These are phyloP conservation scores for Erannis defoliaria DNA, from an alignment of 2,888 invertebrate genomes.

Conservation along the genomic window DNA sequence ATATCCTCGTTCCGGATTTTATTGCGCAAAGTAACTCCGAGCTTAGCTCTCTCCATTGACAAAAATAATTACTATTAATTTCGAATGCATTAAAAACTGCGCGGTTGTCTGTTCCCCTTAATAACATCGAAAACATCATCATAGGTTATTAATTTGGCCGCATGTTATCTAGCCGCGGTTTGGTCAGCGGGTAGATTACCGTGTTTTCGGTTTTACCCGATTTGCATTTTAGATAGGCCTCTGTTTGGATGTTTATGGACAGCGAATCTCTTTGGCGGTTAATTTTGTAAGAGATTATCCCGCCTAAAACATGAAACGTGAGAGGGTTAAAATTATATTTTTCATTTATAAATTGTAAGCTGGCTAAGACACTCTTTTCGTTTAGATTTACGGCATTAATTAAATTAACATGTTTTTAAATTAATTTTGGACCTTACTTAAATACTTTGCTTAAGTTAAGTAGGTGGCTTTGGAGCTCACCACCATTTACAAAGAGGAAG, in stretches of 20 bases:
- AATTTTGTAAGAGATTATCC: conserved; percentile 18
- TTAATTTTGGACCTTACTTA: no score
- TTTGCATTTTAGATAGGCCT: conserved; percentile 34
- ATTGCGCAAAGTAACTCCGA: no score
- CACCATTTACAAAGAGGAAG: no score
- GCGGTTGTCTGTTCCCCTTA: neutral
- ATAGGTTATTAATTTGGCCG: conserved; percentile 34
- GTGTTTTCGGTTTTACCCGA: conserved; percentile 29
- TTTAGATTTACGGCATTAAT: neutral
- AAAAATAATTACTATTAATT: no score
- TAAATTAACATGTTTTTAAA: no score
- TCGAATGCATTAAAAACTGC: no score
- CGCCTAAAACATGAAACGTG: conserved; percentile 9
- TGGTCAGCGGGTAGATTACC: conserved; percentile 17
- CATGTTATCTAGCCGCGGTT: conserved; percentile 28
- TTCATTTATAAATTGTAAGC: conserved; percentile 1
- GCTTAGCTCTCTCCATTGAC: no score
- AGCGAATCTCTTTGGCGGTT: conserved; percentile 20
- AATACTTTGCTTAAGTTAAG: no score
- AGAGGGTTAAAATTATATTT: conserved; percentile 8
- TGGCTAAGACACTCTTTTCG: no score
- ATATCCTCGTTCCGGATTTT: no score
- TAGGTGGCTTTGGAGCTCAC: no score
- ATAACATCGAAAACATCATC: conserved; percentile 9
- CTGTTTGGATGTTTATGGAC: conserved; percentile 28